These are phyloP conservation scores for Neoniphon sammara DNA, from an alignment of 2,797 vertebrate genomes.

Conservation along the genomic window DNA sequence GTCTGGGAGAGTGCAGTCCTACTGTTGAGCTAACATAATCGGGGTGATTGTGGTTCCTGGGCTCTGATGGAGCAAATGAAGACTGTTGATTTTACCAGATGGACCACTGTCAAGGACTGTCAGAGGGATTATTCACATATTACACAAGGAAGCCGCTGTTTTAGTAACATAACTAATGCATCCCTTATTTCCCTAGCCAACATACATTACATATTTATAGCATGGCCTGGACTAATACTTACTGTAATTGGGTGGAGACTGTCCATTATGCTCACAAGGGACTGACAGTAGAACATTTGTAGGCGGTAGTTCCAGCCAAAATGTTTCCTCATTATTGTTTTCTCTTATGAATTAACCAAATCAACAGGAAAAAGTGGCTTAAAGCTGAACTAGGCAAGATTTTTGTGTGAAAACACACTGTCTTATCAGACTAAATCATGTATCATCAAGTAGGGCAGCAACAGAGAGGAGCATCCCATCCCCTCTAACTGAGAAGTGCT, in stretches of 20 bases:
- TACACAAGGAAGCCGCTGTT: slow-evolving; percentile 14
- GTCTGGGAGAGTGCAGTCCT: slow-evolving; percentile 55
- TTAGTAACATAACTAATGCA: not conserved
- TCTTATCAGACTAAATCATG: too few relatives aligned
- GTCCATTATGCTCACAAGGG: too few relatives aligned
- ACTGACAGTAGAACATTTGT: not conserved
- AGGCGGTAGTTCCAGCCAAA: too few relatives aligned
- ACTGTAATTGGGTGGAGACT: not conserved
- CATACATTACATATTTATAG: not conserved
- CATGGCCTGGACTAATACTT: slow-evolving; percentile 4
- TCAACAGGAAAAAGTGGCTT: not conserved
- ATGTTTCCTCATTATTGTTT: not conserved
- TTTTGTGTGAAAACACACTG: too few relatives aligned
- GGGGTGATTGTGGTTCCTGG: slow-evolving; percentile 44
- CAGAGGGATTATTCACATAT: slow-evolving; percentile 18
- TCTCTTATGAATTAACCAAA: not conserved
- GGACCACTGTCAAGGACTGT: slow-evolving; percentile 17
- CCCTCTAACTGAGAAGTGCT: too few relatives aligned
- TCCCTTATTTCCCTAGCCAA: not conserved
- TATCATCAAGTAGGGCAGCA: too few relatives aligned
- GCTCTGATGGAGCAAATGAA: slow-evolving; percentile 22
- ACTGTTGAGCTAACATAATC: slow-evolving; percentile 63
- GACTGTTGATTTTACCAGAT: slow-evolving; percentile 37
- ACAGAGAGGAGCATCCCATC: too few relatives aligned
- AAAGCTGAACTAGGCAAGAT: not conserved